phyloP scores from a whole-genome alignment of 2,797 vertebrate genomes.

The Rhynchonycteris naso region DNA sequence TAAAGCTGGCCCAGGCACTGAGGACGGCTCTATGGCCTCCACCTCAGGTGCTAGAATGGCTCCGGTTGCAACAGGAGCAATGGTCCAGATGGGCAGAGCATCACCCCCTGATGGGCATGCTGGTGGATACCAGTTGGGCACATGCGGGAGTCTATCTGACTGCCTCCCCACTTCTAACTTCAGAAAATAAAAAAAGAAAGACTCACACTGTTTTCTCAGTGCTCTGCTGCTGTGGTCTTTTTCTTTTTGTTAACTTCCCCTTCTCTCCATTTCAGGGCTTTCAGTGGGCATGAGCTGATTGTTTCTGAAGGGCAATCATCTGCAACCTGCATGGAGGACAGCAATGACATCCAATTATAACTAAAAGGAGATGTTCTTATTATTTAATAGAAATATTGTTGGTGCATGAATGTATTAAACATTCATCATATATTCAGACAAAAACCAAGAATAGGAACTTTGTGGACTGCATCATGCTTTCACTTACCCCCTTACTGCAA shows the following conservation, averaged over 20 bases:
- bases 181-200: neutral
- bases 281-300: neutral
- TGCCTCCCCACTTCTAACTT: too few relatives aligned
- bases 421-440: neutral
- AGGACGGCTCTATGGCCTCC: too few relatives aligned
- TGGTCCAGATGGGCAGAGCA: too few relatives aligned
- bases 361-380: neutral
- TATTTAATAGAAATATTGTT: neutral
- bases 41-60: too few relatives aligned
- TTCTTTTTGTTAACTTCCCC: neutral
- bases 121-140: too few relatives aligned
- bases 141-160: too few relatives aligned
- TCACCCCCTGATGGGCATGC: too few relatives aligned
- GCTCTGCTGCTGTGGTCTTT: neutral
- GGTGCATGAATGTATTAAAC: neutral
- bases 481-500: neutral
- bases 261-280: neutral
- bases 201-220: neutral
- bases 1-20: too few relatives aligned
- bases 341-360: neutral
- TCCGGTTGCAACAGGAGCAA: too few relatives aligned
- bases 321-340: neutral
- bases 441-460: neutral
- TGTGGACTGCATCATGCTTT: neutral
- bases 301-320: neutral